These are phyloP conservation scores for Baccha elongata DNA, from an alignment of 2,888 invertebrate genomes.

Conservation along the genomic window DNA sequence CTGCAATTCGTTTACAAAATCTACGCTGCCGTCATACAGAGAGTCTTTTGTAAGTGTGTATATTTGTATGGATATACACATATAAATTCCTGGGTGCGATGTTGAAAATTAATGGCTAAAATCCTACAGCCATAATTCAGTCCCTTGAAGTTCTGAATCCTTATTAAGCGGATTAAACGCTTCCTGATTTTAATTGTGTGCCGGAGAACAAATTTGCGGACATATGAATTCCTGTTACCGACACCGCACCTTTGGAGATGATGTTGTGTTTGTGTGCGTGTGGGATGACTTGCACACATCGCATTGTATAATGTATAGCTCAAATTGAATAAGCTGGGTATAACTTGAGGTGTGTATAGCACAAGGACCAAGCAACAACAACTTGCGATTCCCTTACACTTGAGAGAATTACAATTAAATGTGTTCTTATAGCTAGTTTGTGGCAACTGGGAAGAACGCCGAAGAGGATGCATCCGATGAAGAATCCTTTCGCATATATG, in stretches of 20 bases:
- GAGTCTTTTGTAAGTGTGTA: conserved; percentile 22
- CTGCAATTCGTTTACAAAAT: conserved; percentile 61
- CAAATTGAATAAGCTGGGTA: conserved; percentile 6
- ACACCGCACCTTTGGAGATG: conserved; percentile 61
- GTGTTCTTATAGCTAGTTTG: conserved; percentile 22
- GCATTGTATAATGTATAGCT: conserved; percentile 20
- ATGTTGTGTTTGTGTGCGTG: not conserved
- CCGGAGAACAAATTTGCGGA: conserved; percentile 74
- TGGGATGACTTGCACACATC: conserved; percentile 3
- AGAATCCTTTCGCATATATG: not conserved
- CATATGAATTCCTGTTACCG: conserved; percentile 73
- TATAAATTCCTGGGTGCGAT: conserved; percentile 54
- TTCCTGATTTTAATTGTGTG: conserved; percentile 81
- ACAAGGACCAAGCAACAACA: not conserved
- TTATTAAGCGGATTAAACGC: conserved; percentile 82
- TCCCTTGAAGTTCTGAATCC: conserved; percentile 74
- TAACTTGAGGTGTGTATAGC: not conserved
- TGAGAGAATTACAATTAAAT: conserved; percentile 69
- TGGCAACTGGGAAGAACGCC: too few relatives aligned
- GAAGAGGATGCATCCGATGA: not conserved
- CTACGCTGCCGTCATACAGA: conserved; percentile 2
- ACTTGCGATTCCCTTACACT: conserved; percentile 43
- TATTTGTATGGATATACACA: conserved; percentile 17
- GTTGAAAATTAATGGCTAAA: conserved; percentile 72
- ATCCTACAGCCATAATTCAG: conserved; percentile 72